Conservation (phyloP, 2,113 vertebrate species). For the Petroica traversi region DNA sequence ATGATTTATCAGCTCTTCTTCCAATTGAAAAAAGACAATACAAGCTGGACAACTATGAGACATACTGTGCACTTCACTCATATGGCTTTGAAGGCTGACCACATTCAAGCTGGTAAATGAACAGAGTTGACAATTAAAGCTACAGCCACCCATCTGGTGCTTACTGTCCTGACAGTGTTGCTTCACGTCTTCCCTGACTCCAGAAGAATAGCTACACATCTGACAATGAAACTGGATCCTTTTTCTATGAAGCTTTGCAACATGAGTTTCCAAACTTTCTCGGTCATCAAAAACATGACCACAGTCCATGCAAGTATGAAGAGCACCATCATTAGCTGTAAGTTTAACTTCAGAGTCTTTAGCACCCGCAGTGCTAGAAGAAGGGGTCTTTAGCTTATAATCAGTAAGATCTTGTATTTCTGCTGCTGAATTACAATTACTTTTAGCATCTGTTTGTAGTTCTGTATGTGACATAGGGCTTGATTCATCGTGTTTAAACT, state of each 20-base stretch:
- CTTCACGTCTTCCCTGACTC: conserved; percentile 58
- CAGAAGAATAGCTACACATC: conserved; percentile 63
- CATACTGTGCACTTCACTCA: conserved; percentile 68
- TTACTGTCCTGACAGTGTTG: conserved; percentile 64
- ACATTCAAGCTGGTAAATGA: conserved; percentile 41
- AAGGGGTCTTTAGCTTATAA: not conserved
- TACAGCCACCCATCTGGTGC: conserved; percentile 41
- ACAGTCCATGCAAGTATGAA: conserved; percentile 73
- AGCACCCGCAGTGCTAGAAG: not conserved
- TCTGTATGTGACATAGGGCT: not conserved
- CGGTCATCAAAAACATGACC: conserved; percentile 72
- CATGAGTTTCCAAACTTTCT: conserved; percentile 71
- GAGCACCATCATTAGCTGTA: not conserved
- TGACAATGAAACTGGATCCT: conserved; percentile 68
- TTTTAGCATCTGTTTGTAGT: not conserved
- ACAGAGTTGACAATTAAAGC: conserved; percentile 68
- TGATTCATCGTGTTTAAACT: not conserved
- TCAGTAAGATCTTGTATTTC: not conserved
- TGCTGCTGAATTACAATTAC: not conserved
- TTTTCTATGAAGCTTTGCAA: conserved; percentile 71
- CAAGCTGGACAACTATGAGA: conserved; percentile 62
- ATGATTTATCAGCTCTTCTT: conserved; percentile 70
- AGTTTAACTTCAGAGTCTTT: not conserved
- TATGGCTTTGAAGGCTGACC: conserved; percentile 55
- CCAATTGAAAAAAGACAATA: conserved; percentile 56